Evolutionary conservation across 2,797 vertebrate genomes (phyloP).

Genomic region (Peromyscus eremicus): DNA sequence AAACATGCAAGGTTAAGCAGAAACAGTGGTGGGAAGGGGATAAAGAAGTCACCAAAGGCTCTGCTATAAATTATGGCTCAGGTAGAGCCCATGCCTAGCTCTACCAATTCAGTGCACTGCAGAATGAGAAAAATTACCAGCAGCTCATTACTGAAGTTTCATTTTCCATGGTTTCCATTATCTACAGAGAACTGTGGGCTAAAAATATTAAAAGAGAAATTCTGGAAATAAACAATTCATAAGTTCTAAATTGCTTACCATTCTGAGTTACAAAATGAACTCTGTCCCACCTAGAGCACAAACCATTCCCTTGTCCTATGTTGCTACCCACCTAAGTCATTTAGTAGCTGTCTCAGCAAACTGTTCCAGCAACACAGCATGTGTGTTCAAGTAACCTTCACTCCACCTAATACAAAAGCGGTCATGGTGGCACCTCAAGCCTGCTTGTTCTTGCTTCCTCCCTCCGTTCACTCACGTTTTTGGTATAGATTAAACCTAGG

Average conservation of each 20-base stretch:
- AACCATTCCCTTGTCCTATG: not conserved
- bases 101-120: not conserved
- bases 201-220: not conserved
- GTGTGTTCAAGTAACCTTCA: not conserved
- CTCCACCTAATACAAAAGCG: not conserved
- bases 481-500: not conserved
- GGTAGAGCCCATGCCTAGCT: not conserved
- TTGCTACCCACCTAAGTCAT: not conserved
- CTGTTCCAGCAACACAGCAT: not conserved
- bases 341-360: not conserved
- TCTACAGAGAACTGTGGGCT: not conserved
- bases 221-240: not conserved
- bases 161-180: not conserved
- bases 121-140: not conserved
- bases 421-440: not conserved
- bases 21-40: not conserved
- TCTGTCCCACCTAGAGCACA: not conserved
- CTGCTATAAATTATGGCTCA: not conserved
- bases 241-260: not conserved
- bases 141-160: not conserved
- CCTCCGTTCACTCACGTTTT: not conserved
- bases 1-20: not conserved
- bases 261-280: not conserved
- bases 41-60: not conserved
- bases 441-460: not conserved